phyloP scores from a whole-genome alignment of 2,888 invertebrate species.

The Scaptodrosophila latifasciaeformis region DNA sequence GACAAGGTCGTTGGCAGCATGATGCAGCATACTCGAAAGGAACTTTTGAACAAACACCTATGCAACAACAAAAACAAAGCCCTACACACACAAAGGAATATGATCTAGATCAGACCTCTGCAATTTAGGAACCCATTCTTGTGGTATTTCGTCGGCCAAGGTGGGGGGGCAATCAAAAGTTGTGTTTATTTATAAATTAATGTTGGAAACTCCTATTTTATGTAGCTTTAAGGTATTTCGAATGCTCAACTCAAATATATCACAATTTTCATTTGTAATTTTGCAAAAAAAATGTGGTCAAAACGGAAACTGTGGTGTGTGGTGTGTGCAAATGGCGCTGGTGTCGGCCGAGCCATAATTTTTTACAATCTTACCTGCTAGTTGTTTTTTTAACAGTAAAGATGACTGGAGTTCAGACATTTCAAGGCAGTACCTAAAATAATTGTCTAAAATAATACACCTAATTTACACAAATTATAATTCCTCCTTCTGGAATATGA shows the following conservation, averaged over 20 bases:
- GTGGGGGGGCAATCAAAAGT: too few relatives aligned
- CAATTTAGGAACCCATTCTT: too few relatives aligned
- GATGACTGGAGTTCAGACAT: slow-evolving; percentile 98
- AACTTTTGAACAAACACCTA: slow-evolving; percentile 1
- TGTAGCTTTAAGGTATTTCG: too few relatives aligned
- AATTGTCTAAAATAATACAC: slow-evolving; percentile 21
- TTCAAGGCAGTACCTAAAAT: slow-evolving; percentile 49
- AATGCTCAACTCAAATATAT: too few relatives aligned
- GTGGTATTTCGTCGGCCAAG: neutral
- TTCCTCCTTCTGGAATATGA: too few relatives aligned
- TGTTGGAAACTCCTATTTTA: too few relatives aligned
- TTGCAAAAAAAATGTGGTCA: slow-evolving; percentile 19
- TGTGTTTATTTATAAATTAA: too few relatives aligned
- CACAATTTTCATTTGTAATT: too few relatives aligned
- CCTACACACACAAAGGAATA: slow-evolving; percentile 1
- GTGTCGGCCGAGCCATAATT: too few relatives aligned
- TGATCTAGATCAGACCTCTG: neutral
- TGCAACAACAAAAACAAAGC: slow-evolving; percentile 3
- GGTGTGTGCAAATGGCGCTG: slow-evolving; percentile 15
- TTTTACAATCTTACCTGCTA: slow-evolving; percentile 96
- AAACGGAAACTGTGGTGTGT: too few relatives aligned
- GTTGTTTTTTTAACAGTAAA: slow-evolving; percentile 94
- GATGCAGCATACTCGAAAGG: slow-evolving; percentile 10
- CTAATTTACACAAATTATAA: slow-evolving; percentile 32
- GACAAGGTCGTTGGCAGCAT: slow-evolving; percentile 19